These are phyloP conservation scores for Pseudochaenichthys georgianus DNA, from an alignment of 2,797 vertebrate genomes.

Conservation along the genomic window DNA sequence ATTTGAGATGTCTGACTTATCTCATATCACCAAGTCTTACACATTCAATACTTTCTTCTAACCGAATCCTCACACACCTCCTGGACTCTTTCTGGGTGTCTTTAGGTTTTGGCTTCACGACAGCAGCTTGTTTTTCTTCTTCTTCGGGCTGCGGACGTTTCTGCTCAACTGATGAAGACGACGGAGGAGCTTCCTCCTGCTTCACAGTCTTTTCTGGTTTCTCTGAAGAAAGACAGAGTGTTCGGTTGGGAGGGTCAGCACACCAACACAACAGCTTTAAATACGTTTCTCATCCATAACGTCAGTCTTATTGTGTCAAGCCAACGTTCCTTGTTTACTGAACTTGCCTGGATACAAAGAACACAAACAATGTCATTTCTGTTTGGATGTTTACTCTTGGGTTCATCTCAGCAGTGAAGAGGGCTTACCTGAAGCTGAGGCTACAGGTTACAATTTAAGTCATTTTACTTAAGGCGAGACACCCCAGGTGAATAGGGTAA, in stretches of 20 bases:
- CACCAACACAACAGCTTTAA: too few relatives aligned
- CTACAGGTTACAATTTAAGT: not conserved
- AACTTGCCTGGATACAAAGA: not conserved
- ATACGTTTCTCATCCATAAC: too few relatives aligned
- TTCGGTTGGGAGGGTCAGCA: constrained; percentile 45
- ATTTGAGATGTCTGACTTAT: too few relatives aligned
- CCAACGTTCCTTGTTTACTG: too few relatives aligned
- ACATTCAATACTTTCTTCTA: too few relatives aligned
- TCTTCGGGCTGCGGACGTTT: constrained; percentile 38
- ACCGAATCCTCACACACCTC: constrained; percentile 65
- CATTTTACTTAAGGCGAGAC: too few relatives aligned
- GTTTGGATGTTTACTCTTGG: too few relatives aligned
- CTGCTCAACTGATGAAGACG: constrained; percentile 36
- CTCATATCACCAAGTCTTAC: too few relatives aligned
- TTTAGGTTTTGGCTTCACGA: constrained; percentile 52
- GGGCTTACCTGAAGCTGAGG: constrained; percentile 1
- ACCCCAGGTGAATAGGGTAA: too few relatives aligned
- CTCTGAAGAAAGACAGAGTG: constrained; percentile 59
- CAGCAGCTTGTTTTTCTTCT: constrained; percentile 17
- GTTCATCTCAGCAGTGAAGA: not conserved
- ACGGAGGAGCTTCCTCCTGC: constrained; percentile 77
- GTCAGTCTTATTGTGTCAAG: too few relatives aligned
- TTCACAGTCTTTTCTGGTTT: constrained; percentile 84
- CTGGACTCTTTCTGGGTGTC: constrained; percentile 61
- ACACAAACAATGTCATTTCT: not conserved